Evolutionary conservation across 2,113 vertebrate species (phyloP).

Genomic region (Neolamprologus cancellatus): DNA sequence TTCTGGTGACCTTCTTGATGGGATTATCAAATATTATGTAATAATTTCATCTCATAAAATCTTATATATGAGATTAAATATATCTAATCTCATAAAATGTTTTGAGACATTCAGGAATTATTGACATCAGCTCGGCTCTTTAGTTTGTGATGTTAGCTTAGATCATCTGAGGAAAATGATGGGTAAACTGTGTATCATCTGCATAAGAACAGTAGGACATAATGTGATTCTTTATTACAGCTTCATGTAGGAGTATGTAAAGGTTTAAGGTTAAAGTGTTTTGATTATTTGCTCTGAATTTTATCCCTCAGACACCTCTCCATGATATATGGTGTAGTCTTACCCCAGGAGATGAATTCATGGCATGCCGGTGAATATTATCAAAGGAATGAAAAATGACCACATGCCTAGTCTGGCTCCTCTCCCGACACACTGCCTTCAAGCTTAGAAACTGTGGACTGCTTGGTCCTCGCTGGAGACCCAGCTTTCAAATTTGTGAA

Average conservation of each 20-base stretch:
- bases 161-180: background rate
- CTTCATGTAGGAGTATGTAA: background rate
- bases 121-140: background rate
- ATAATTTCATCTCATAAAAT: background rate
- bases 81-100: background rate
- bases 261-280: background rate
- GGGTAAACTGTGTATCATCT: background rate
- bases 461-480: background rate
- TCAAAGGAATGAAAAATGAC: background rate
- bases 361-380: background rate
- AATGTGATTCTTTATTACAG: background rate
- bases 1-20: background rate
- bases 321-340: background rate
- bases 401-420: too few species aligned
- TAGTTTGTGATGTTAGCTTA: background rate
- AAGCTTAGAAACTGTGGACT: background rate
- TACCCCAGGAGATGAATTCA: background rate
- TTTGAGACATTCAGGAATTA: background rate
- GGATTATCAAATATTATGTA: background rate
- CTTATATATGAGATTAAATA: background rate
- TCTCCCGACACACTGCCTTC: background rate
- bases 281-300: background rate
- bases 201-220: background rate
- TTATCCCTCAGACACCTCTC: background rate
- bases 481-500: background rate